Evolutionary conservation across 2,888 invertebrate genomes (phyloP).

Genomic region (Hirtodrosophila trivittata): DNA sequence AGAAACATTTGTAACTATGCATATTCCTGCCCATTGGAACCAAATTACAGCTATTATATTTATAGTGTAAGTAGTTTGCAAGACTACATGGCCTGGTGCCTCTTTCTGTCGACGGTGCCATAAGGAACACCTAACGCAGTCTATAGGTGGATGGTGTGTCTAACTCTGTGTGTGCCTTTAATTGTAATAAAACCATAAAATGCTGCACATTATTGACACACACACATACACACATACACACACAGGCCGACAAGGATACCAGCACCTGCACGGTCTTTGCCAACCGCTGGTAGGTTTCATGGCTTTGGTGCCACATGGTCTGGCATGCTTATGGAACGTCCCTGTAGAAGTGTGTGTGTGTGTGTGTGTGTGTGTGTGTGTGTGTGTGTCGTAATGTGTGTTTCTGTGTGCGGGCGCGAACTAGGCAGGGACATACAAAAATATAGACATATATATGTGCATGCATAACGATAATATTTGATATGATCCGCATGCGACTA

Average conservation of each 20-base stretch:
- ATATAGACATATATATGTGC: too few relatives aligned
- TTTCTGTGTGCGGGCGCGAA: too few relatives aligned
- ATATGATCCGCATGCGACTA: neutral
- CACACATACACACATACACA: slow-evolving; percentile 11
- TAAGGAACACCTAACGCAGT: slow-evolving; percentile 28
- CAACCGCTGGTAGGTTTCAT: slow-evolving; percentile 1
- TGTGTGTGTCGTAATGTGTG: too few relatives aligned
- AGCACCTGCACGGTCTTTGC: slow-evolving; percentile 6
- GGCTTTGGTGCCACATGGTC: slow-evolving; percentile 4
- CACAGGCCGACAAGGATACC: slow-evolving; percentile 1
- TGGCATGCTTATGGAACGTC: neutral
- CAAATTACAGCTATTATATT: slow-evolving; percentile 54
- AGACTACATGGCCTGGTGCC: neutral
- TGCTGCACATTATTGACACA: slow-evolving; percentile 48
- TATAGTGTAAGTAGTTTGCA: slow-evolving; percentile 44
- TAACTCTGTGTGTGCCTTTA: slow-evolving; percentile 19
- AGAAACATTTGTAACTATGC: slow-evolving; percentile 22
- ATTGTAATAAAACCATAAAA: slow-evolving; percentile 58
- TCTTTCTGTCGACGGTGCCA: slow-evolving; percentile 21
- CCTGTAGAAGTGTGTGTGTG: neutral
- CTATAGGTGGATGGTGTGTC: neutral
- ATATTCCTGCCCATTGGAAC: slow-evolving; percentile 35
- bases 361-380: neutral
- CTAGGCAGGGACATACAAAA: too few relatives aligned
- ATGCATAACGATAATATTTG: neutral